Conservation (phyloP, 2,797 vertebrate species). For the Chelidonichthys spinosus region DNA sequence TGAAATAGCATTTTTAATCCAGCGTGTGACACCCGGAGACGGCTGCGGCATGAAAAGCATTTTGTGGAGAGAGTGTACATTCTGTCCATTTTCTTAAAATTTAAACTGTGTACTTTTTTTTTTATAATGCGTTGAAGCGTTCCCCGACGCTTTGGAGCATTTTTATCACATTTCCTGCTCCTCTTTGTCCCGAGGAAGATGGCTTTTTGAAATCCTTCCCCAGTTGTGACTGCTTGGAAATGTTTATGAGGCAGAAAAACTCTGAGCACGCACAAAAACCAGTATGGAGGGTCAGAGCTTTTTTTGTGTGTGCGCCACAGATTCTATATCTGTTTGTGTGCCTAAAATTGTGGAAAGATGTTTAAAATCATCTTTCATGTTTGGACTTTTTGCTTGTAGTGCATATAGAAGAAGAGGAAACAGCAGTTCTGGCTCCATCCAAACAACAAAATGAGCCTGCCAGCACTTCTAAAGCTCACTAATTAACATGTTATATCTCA, state of each 20-base stretch:
- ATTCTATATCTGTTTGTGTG: too few relatives aligned
- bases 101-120: constrained; percentile 7
- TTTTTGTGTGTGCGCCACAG: constrained; percentile 44
- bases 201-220: constrained; percentile 57
- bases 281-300: constrained; percentile 39
- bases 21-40: constrained; percentile 22
- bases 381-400: neutral
- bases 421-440: too few relatives aligned
- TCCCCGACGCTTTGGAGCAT: too few relatives aligned
- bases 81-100: constrained; percentile 20
- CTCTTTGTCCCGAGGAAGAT: constrained; percentile 52
- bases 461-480: too few relatives aligned
- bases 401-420: too few relatives aligned
- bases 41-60: constrained; percentile 12
- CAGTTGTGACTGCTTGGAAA: constrained; percentile 51
- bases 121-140: constrained; percentile 21
- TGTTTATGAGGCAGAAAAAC: constrained; percentile 45
- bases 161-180: constrained; percentile 50
- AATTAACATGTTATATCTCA: too few relatives aligned
- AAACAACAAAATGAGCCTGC: too few relatives aligned
- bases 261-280: constrained; percentile 41
- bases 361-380: constrained; percentile 15
- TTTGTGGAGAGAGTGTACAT: constrained; percentile 23
- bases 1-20: constrained; percentile 55
- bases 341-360: neutral